These are phyloP conservation scores for Sminthurides aquaticus DNA, from an alignment of 2,888 invertebrate genomes.

Conservation along the genomic window DNA sequence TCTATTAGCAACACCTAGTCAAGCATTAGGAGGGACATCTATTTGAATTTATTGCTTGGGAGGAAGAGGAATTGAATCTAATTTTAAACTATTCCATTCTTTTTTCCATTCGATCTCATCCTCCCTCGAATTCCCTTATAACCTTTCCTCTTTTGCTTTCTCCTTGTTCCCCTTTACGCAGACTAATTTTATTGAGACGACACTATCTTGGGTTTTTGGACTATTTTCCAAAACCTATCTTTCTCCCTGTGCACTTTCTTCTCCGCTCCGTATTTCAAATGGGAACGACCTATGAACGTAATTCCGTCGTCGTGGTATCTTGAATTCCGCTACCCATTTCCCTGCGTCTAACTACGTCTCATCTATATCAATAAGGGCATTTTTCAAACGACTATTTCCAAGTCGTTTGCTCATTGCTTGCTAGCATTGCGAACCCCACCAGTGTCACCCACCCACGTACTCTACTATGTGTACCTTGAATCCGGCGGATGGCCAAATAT, in stretches of 20 bases:
- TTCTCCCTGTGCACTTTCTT: not conserved
- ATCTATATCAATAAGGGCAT: not conserved
- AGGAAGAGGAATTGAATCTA: conserved; percentile 2
- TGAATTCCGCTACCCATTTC: no score
- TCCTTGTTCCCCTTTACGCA: not conserved
- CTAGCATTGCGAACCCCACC: not conserved
- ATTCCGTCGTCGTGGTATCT: no score
- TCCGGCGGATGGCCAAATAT: not conserved
- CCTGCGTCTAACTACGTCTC: no score
- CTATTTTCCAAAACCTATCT: not conserved
- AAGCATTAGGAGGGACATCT: conserved; percentile 18
- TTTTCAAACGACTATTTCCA: not conserved
- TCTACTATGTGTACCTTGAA: not conserved
- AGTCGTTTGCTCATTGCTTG: not conserved
- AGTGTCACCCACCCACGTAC: not conserved
- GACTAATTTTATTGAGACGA: conserved; percentile 2
- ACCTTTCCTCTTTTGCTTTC: not conserved
- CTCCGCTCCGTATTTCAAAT: no score
- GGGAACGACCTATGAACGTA: no score
- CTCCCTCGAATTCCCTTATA: not conserved
- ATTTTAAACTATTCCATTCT: conserved; percentile 4
- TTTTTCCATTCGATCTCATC: not conserved
- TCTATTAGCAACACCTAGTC: conserved; percentile 20
- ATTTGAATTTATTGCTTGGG: conserved; percentile 20
- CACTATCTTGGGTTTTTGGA: not conserved